Evolutionary conservation across 2,113 vertebrate genomes (phyloP), one percentile per base, ranked within the genome.

Genomic region (Chaetorhynchus papuensis): DNA sequence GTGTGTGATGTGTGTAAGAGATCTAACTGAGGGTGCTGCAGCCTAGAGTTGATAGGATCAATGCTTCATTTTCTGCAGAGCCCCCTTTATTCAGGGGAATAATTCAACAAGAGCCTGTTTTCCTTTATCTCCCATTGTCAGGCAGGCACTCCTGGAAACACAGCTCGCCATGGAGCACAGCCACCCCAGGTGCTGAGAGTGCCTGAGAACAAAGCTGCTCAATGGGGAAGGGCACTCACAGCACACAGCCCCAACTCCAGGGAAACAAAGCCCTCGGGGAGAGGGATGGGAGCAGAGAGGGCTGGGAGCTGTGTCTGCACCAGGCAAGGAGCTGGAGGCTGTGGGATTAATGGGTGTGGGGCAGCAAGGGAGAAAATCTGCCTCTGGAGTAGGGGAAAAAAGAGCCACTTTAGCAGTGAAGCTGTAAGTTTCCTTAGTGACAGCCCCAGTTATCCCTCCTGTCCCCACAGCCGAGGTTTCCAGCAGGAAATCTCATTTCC

Each of bases 1-100:
- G 93, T 64, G 80, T 95, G 96, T 92, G 95, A 95, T 93, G 91
- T 84, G 94, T 94, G 94, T 95, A 96, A 97, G 95, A 96, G 94
- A 96, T 92, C 96, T 96, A 96, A 95, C 94, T 82, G 90, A 93
- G 85, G 96, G 92, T 89, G 50, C 83, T 41, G 92, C 85, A 90
- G 74, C 92, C 94, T 28, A 0, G 71, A 94, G 90, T 70, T 95
- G 94, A 95, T 86, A 95, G 92, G 94, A 97, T 96, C 96, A 96
- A 92, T 90, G 96, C 93, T 92, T 93, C 92, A 95, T 96, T 96
- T 89, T 95, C 93, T 42, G 88, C 93, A 95, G 93, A 95, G 94
- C 92, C 95, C 94, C 95, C 91, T 94, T 96, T 95, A 96, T 96
- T 96, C 93, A 93, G 75, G 44, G 90, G 80, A 96, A 95, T 94